Evolutionary conservation across 2,113 vertebrate genomes (phyloP), one percentile per base, ranked within the genome.

Genomic region (Marmota monax): DNA sequence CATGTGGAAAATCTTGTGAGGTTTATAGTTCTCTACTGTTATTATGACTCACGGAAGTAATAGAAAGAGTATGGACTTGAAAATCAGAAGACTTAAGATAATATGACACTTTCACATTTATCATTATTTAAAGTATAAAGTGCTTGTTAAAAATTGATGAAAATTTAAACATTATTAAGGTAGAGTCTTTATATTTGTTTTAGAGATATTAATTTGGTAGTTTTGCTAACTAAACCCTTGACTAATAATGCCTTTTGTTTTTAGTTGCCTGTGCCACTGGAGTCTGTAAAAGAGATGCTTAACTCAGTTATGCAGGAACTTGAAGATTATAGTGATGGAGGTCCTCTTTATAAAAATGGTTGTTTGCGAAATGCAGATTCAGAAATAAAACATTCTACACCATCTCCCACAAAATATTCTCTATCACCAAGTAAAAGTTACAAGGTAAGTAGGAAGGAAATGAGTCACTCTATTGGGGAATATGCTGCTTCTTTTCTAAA

Each of bases 271-370:
- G 99, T 99, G 78, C 98, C 99, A 22, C 96, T 99, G 98, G 99
- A 99, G 96, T 99, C 99, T 80, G 98, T 99, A 77, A 98, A 99
- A 93, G 99, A 99, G 94, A 98, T 99, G 98, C 98, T 99, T 61
- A 99, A 99, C 72, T 98, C 99, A 67, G 99, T 99, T 90, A 99
- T 99, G 97, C 99, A 99, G 96, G 99, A 99, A 83, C 99, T 99
- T 32, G 99, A 99, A 0, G 99, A 99, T 65, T 98, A 96, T 63
- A 98, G 87, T 69, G 99, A 99, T 84, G 98, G 98, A 98, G 97
- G 98, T 98, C 86, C 65, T 92, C 97, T 98, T 70, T 99, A 99
- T 96, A 99, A 99, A 90, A 99, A 98, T 51, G 98, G 98, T 76
- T 90, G 98, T 58, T 98, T 98, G 91, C 98, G 97, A 74, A 98